Conservation (phyloP, 2,113 vertebrate species). For the Paradisaea rubra region DNA sequence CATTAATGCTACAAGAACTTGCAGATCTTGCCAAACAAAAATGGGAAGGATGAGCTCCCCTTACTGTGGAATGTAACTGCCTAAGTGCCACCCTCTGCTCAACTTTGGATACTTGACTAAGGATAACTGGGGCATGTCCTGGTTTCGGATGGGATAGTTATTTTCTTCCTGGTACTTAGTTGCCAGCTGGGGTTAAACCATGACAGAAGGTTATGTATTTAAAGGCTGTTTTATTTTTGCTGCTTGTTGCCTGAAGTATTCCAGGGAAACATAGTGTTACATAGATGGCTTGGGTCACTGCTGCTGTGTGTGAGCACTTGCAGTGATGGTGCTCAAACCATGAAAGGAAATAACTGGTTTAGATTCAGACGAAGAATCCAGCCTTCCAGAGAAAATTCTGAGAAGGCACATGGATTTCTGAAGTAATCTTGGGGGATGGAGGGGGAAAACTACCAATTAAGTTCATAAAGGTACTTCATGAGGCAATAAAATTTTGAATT, state of each 20-base stretch:
- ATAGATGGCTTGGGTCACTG: not conserved
- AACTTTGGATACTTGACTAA: not conserved
- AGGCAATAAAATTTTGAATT: not conserved
- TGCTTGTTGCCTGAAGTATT: not conserved
- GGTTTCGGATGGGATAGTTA: not conserved
- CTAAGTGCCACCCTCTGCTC: not conserved
- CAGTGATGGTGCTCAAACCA: not conserved
- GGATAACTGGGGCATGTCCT: not conserved
- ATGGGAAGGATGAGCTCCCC: fast-evolving
- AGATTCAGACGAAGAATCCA: not conserved
- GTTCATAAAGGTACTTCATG: not conserved
- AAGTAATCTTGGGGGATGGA: not conserved
- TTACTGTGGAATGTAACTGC: not conserved
- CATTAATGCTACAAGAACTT: not conserved
- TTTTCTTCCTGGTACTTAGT: not conserved
- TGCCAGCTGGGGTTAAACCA: not conserved
- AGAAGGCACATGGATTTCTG: not conserved
- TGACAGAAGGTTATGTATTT: not conserved
- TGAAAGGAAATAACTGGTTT: not conserved
- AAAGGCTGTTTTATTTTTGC: not conserved
- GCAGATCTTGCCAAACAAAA: not conserved
- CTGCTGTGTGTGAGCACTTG: not conserved
- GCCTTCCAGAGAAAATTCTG: not conserved
- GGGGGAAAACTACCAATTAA: not conserved
- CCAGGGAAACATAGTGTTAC: not conserved